Conservation (phyloP, 2,113 vertebrate genomes). For the Mola mola region DNA sequence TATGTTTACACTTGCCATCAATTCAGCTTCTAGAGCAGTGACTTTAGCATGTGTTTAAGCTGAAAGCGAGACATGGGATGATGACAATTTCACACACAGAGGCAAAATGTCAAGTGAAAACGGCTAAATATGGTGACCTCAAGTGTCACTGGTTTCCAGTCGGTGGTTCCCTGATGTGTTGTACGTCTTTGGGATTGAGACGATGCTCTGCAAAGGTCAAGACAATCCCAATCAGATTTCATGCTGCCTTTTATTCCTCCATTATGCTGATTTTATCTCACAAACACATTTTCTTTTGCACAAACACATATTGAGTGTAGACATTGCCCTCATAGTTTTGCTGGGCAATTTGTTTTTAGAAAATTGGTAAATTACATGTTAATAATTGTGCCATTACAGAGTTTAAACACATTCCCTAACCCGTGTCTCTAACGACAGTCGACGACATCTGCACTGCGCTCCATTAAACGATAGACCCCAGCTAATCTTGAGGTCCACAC, state of each 20-base stretch:
- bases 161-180: slow-evolving; percentile 37
- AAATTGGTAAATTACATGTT: too few relatives aligned
- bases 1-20: slow-evolving; percentile 3
- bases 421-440: too few relatives aligned
- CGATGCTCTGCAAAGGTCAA: slow-evolving; percentile 3
- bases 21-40: not conserved
- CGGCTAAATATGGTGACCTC: slow-evolving; percentile 47
- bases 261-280: not conserved
- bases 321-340: too few relatives aligned
- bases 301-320: not conserved
- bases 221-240: slow-evolving; percentile 7
- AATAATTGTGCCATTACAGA: too few relatives aligned
- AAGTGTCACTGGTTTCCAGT: slow-evolving; percentile 61
- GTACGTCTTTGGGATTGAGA: slow-evolving; percentile 34
- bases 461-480: slow-evolving; percentile 29
- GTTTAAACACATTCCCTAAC: too few relatives aligned
- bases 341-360: too few relatives aligned
- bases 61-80: slow-evolving; percentile 8
- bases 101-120: slow-evolving; percentile 58
- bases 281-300: not conserved
- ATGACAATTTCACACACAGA: slow-evolving; percentile 33
- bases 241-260: slow-evolving; percentile 6
- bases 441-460: too few relatives aligned
- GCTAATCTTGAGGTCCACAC: slow-evolving; percentile 54
- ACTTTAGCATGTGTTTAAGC: slow-evolving; percentile 1